Percentiles rank a stretch among this genome's conserved stretches.
Evolutionary conservation across 2,888 invertebrate species (phyloP).

Genomic region (Sinhomidia bicolor): DNA sequence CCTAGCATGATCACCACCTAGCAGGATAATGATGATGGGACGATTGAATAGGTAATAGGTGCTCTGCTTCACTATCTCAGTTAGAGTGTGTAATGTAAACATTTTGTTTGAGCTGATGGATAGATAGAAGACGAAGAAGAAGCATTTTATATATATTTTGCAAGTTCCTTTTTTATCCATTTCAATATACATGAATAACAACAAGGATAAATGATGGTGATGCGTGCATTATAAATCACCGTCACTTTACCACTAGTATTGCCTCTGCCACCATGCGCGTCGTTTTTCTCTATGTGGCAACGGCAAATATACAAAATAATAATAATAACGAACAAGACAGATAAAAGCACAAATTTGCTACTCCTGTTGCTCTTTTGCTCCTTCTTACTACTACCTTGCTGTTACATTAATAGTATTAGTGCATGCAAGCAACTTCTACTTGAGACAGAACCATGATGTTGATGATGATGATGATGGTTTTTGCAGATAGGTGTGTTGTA

Average conservation of each 20-base stretch:
- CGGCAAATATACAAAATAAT: background rate
- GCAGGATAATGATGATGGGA: background rate
- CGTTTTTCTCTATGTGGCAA: background rate
- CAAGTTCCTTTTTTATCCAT: slow-evolving; percentile 36
- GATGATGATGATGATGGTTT: background rate
- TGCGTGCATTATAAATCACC: slow-evolving; percentile 33
- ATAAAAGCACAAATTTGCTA: slow-evolving; percentile 2
- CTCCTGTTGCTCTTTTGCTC: slow-evolving; percentile 13
- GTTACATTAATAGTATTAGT: slow-evolving; percentile 16
- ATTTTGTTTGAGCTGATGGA: slow-evolving; percentile 14
- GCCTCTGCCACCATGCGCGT: background rate
- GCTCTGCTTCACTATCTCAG: background rate
- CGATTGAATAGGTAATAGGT: background rate
- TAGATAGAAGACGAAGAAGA: background rate
- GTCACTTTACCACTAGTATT: background rate
- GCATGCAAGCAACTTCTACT: background rate
- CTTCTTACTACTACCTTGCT: background rate
- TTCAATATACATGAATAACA: background rate
- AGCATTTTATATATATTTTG: background rate
- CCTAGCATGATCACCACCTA: background rate
- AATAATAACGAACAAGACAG: background rate
- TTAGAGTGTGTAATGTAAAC: slow-evolving; percentile 29
- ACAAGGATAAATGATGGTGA: slow-evolving; percentile 38
- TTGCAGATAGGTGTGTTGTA: background rate
- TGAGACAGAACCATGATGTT: background rate